Percentiles rank a stretch among this genome's conserved stretches.
Conservation (phyloP, 64 coral and sea anemone genomes). For the Pocillopora damicornis region DNA sequence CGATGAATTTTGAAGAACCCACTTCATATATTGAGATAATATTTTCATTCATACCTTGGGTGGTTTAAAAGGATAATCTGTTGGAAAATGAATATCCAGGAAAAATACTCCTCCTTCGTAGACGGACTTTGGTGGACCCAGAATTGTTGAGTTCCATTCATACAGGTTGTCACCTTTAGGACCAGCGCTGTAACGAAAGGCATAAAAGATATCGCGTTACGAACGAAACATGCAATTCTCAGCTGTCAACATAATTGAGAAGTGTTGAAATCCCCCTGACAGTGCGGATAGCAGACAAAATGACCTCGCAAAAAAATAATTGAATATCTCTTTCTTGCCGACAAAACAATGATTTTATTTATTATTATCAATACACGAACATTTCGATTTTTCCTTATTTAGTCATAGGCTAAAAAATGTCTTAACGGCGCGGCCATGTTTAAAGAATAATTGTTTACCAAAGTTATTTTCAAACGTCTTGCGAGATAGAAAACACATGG, state of each 20-base stretch:
- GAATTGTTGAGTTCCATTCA: slow-evolving; percentile 90
- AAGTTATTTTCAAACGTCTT: too few species aligned
- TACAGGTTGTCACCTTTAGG: slow-evolving; percentile 92
- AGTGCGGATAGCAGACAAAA: background rate
- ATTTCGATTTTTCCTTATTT: too few species aligned
- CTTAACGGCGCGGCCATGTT: too few species aligned
- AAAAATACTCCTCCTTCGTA: slow-evolving; percentile 96
- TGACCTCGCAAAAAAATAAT: background rate
- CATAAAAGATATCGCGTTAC: background rate
- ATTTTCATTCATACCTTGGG: slow-evolving; percentile 60
- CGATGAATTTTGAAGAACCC: background rate
- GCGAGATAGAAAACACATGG: too few species aligned
- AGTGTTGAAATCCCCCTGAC: background rate
- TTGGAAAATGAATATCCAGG: slow-evolving; percentile 96
- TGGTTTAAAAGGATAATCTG: slow-evolving; percentile 89
- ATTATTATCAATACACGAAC: too few species aligned
- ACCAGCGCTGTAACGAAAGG: slow-evolving; percentile 58
- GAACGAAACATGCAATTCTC: background rate
- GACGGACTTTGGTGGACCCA: slow-evolving; percentile 84
- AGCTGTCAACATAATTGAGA: too few species aligned
- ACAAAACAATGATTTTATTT: background rate
- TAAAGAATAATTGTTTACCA: too few species aligned
- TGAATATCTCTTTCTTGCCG: background rate
- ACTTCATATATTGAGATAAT: background rate
- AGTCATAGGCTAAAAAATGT: too few species aligned